Conservation (phyloP, 2,888 invertebrate genomes). For the Slavum lentiscoides region DNA sequence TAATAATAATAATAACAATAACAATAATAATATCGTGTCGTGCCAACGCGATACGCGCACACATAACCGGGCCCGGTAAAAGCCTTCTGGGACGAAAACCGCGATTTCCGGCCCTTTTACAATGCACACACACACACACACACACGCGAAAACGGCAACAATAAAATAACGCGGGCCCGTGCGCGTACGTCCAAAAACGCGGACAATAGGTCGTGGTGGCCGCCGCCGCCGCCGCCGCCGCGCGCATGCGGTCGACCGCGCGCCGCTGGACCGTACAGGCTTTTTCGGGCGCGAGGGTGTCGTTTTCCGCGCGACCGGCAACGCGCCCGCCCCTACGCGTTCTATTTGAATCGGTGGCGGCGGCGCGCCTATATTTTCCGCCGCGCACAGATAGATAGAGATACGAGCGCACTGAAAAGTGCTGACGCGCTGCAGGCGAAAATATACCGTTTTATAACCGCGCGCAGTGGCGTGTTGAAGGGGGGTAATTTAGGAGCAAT, state of each 20-base stretch:
- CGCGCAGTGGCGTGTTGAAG: too few relatives aligned
- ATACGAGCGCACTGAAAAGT: too few relatives aligned
- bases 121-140: not conserved
- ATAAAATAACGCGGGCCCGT: conserved; percentile 6
- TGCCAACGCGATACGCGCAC: not conserved
- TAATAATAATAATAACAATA: not conserved
- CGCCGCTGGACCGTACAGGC: conserved; percentile 35
- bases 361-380: too few relatives aligned
- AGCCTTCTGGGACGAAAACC: conserved; percentile 50
- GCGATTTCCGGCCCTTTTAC: conserved; percentile 42
- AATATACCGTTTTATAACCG: too few relatives aligned
- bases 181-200: not conserved
- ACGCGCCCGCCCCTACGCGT: too few relatives aligned
- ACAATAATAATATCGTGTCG: too few relatives aligned
- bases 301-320: conserved; percentile 15
- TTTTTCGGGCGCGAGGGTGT: conserved; percentile 12
- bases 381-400: too few relatives aligned
- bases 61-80: conserved; percentile 32
- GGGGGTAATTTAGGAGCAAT: too few relatives aligned
- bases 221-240: too few relatives aligned
- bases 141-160: conserved; percentile 9
- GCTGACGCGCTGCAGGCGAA: too few relatives aligned
- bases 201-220: conserved; percentile 25
- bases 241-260: conserved; percentile 35
- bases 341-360: too few relatives aligned